Evolutionary conservation across 1,140 invertebrate species (phyloP), one percentile per base, ranked within the genome.

Genomic region (Polypedilum vanderplanki): DNA sequence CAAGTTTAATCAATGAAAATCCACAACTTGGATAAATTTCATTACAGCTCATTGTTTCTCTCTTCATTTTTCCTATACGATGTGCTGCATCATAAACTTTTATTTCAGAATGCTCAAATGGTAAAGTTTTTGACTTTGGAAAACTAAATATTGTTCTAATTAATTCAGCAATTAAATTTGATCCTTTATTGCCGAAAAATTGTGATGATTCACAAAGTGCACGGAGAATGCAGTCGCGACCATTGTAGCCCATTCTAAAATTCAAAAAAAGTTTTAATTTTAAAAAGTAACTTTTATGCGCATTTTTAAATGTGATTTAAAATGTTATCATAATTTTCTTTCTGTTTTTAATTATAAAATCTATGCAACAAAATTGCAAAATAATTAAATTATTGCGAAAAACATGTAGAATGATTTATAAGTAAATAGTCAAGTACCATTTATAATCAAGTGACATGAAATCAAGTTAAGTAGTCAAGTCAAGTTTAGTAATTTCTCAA

Each of bases 1-100:
- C 88, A 80, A 89, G 85, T 81, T 90, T 88, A 75, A 90, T 85
- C 76, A 90, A 80, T 41, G 89, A 90, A 76, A 90, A 83, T 24
- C 87, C 86, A 82, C 89, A 90, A 75, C 78, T 80, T 75, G 84
- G 81, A 80, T 86, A 90, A 76, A 84, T 82, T 76, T 78, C 76
- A 22, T 83, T 79, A 78, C 89, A 90, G 65, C 85, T 81, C 75
- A 79, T 83, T 75, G 77, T 76, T 41, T 40, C 82, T 78, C 79
- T 85, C 76, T 79, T 83, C 77, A 77, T 80, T 75, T 57, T 57
- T 78, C 89, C 80, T 0, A 85, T 84, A 76, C 85, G 84, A 78
- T 88, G 85, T 33, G 89, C 89, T 75, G 84, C 79, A 75, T 87
- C 86, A 79, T 90, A 90, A 73, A 86, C 83, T 46, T 81, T 81